Percentiles rank a stretch among this genome's conserved stretches.
phyloP scores from a whole-genome alignment of 1,140 invertebrate genomes.

The Hycleus phaleratus region DNA sequence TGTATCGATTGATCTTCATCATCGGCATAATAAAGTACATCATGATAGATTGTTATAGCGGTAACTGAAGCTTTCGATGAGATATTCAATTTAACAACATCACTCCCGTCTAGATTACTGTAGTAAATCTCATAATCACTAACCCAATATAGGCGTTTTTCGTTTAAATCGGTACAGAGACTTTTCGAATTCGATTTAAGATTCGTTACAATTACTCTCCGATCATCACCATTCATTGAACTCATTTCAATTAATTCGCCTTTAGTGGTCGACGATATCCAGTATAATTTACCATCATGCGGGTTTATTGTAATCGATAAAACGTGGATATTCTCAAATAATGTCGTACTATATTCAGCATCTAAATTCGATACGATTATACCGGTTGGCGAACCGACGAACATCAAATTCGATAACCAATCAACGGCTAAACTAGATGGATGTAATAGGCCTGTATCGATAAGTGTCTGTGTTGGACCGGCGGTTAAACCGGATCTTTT shows the following conservation, averaged over 20 bases:
- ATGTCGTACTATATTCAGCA: slow-evolving; percentile 59
- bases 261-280: slow-evolving; percentile 31
- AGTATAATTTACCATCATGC: slow-evolving; percentile 43
- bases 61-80: slow-evolving; percentile 38
- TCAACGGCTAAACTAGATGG: slow-evolving; percentile 59
- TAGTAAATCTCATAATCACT: slow-evolving; percentile 57
- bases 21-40: slow-evolving; percentile 54
- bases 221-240: slow-evolving; percentile 58
- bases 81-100: slow-evolving; percentile 39
- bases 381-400: slow-evolving; percentile 51
- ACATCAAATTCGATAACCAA: slow-evolving; percentile 70
- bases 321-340: slow-evolving; percentile 37
- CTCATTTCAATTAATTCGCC: slow-evolving; percentile 43
- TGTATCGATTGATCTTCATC: slow-evolving; percentile 49
- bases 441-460: slow-evolving; percentile 61
- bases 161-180: slow-evolving; percentile 51
- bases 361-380: slow-evolving; percentile 63
- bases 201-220: slow-evolving; percentile 42
- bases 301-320: slow-evolving; percentile 60
- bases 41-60: slow-evolving; percentile 53
- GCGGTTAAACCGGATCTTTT: slow-evolving; percentile 60
- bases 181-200: slow-evolving; percentile 27
- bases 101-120: slow-evolving; percentile 48
- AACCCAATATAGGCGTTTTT: slow-evolving; percentile 63
- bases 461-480: slow-evolving; percentile 58